These are phyloP conservation scores for Colinus virginianus DNA, from an alignment of 2,113 vertebrate genomes.

Conservation along the genomic window DNA sequence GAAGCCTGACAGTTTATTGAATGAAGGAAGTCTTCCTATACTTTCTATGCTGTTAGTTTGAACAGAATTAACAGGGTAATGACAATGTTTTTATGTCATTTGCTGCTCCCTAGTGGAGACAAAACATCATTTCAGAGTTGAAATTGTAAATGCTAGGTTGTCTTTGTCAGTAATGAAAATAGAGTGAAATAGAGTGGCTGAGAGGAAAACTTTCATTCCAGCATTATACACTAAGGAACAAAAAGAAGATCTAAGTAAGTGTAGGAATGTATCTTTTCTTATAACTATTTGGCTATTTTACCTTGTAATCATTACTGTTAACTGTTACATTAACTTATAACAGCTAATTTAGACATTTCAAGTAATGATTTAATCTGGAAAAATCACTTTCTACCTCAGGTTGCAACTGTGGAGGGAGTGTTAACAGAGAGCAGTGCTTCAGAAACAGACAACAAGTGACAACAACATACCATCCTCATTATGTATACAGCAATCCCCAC, in stretches of 20 bases:
- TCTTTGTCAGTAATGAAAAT: not conserved
- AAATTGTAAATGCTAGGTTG: not conserved
- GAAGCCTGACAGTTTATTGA: not conserved
- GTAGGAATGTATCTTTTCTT: not conserved
- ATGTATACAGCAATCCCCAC: not conserved
- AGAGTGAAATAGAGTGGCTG: not conserved
- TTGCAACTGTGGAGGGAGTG: not conserved
- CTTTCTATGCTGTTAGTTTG: not conserved
- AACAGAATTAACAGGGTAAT: not conserved
- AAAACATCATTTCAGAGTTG: not conserved
- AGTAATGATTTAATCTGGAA: not conserved
- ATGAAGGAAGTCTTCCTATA: not conserved
- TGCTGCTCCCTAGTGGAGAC: constrained; percentile 74
- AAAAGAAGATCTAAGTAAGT: not conserved
- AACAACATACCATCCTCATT: not conserved
- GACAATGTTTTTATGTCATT: constrained; percentile 39
- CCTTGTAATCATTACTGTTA: too few species aligned
- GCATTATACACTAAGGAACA: not conserved
- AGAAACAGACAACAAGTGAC: not conserved
- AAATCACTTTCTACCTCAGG: not conserved
- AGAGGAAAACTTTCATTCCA: not conserved
- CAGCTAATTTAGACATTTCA: not conserved
- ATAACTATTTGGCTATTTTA: not conserved
- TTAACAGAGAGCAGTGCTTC: not conserved
- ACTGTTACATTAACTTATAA: not conserved